A percentile compares a stretch with the other conserved stretches of the same genome.
These are phyloP conservation scores for Myioborus melanocephalus DNA, from an alignment of 2,797 vertebrate species.

Conservation along the genomic window DNA sequence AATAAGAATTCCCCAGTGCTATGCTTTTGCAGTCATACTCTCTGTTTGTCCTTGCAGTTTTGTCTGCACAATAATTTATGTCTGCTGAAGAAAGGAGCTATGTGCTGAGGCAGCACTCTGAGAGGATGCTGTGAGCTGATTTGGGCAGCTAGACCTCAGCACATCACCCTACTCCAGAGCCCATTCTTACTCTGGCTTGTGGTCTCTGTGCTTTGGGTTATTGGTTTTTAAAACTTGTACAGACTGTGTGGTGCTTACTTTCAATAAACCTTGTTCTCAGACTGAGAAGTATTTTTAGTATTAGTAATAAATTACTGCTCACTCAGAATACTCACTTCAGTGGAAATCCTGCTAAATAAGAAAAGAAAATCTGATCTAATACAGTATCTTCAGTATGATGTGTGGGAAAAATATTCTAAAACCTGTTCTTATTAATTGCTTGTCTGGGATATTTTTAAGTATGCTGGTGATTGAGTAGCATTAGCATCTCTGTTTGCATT, in stretches of 20 bases:
- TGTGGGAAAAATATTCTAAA: not conserved
- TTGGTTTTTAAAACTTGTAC: not conserved
- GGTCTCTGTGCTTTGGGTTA: not conserved
- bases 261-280: not conserved
- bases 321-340: not conserved
- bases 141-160: not conserved
- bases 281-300: not conserved
- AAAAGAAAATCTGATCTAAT: not conserved
- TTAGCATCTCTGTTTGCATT: not conserved
- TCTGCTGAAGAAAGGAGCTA: not conserved
- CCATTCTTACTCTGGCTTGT: not conserved
- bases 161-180: not conserved
- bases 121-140: not conserved
- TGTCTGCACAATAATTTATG: not conserved
- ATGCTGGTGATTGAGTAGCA: not conserved
- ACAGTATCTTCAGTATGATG: rapidly evolving
- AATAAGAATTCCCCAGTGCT: not conserved
- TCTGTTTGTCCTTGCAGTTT: constrained; percentile 8
- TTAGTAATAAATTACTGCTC: not conserved
- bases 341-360: not conserved
- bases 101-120: constrained; percentile 15
- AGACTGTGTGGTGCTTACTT: not conserved
- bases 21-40: not conserved
- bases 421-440: not conserved
- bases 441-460: not conserved